Evolutionary conservation across 2,888 invertebrate genomes (phyloP).

Genomic region (Zootermopsis nevadensis): DNA sequence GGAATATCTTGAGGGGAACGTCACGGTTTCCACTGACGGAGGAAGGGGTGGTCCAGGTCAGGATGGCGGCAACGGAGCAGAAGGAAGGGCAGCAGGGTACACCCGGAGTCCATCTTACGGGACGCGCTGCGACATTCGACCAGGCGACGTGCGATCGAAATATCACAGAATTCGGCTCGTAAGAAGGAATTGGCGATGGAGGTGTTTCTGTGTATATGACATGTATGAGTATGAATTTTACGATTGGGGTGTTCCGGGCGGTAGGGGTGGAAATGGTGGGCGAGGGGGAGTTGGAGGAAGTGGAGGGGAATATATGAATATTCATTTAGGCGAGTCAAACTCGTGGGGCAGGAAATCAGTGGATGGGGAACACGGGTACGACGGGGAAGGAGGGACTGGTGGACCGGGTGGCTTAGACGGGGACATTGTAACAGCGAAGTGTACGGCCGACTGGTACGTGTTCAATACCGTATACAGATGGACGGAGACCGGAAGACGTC

Average conservation of each 20-base stretch:
- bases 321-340: background rate
- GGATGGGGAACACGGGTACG: background rate
- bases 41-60: background rate
- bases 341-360: background rate
- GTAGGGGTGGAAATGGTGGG: background rate
- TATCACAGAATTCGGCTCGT: too few relatives aligned
- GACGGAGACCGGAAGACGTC: too few relatives aligned
- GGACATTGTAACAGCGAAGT: background rate
- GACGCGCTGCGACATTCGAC: too few relatives aligned
- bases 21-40: background rate
- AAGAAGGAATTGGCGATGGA: too few relatives aligned
- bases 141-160: too few relatives aligned
- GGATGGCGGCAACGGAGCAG: background rate
- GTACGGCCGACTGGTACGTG: background rate
- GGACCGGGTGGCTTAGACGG: background rate
- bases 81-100: background rate
- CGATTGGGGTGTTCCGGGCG: background rate
- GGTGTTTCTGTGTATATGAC: too few relatives aligned
- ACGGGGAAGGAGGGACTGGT: background rate
- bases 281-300: background rate
- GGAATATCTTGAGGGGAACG: background rate
- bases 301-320: background rate
- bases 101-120: too few relatives aligned
- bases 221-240: too few relatives aligned
- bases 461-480: background rate